Evolutionary conservation across 1,140 invertebrate species (phyloP), one percentile per base, ranked within the genome.

Genomic region (Leptinotarsa undecemlineata): DNA sequence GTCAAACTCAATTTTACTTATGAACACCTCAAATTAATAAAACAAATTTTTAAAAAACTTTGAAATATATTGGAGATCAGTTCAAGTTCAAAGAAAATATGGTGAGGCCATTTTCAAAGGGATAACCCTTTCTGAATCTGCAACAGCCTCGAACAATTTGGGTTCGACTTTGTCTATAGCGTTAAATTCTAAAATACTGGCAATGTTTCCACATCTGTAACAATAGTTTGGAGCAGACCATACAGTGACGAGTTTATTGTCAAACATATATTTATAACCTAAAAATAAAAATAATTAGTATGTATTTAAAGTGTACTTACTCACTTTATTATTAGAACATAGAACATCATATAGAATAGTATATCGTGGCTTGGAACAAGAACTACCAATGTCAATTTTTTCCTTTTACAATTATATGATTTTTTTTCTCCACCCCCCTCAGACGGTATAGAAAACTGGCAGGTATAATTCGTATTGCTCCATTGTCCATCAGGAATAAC

Each of bases 181-280:
- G 51, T 90, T 89, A 81, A 97, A 96, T 84, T 93, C 91, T 76
- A 98, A 86, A 81, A 98, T 97, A 75, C 96, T 95, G 47, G 96
- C 96, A 66, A 97, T 91, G 83, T 98, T 98, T 42, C 96, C 96
- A 84, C 96, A 98, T 62, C 96, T 90, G 86, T 98, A 98, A 87
- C 96, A 98, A 85, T 98, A 98, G 86, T 98, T 98, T 1, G 96
- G 96, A 15, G 96, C 97, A 42, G 96, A 98, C 97, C 97, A 98
- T 3, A 99, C 95, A 3, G 97, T 98, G 5, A 98, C 95, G 78
- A 99, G 86, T 86, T 95, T 93, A 77, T 96, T 91, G 84, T 98
- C 92, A 86, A 98, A 99, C 93, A 98, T 96, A 84, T 97, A 98
- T 87, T 97, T 98, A 85, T 91, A 96, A 78, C 95, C 93, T 94